These are phyloP conservation scores for Oreochromis grahami DNA, from an alignment of 2,797 vertebrate species.

Conservation along the genomic window DNA sequence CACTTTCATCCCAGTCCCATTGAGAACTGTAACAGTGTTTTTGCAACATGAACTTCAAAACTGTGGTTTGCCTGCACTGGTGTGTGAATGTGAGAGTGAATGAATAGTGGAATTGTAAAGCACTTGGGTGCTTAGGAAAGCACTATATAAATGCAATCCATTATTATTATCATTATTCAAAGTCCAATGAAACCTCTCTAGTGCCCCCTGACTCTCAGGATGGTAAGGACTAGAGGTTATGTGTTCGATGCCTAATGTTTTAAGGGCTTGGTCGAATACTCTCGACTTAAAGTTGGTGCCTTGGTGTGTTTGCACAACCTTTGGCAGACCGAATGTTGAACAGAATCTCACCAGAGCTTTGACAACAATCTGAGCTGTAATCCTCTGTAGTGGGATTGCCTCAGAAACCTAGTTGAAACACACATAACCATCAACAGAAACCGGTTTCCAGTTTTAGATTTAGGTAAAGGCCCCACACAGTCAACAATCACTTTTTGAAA, in stretches of 20 bases:
- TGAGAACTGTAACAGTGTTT: not conserved
- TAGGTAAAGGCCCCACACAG: not conserved
- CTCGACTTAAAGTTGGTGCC: not conserved
- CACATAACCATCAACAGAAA: not conserved
- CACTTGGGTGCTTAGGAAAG: not conserved
- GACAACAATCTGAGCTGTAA: not conserved
- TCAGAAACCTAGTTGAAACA: not conserved
- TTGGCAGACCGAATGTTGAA: not conserved
- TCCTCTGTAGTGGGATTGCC: not conserved
- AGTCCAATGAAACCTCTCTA: not conserved
- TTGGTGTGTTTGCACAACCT: not conserved
- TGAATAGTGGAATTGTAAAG: not conserved
- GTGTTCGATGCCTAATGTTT: not conserved
- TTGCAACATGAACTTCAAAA: not conserved
- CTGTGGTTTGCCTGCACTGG: not conserved
- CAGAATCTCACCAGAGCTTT: not conserved
- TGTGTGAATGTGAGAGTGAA: not conserved
- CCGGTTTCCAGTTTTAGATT: not conserved
- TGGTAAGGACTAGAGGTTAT: not conserved
- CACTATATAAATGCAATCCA: not conserved
- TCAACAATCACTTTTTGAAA: not conserved
- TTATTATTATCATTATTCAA: not conserved
- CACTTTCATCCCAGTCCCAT: not conserved
- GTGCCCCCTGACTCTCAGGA: not conserved
- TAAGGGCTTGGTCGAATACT: not conserved